A percentile compares a stretch with the other conserved stretches of the same genome.
Evolutionary conservation across 2,113 vertebrate genomes (phyloP).

Genomic region (Hyperopisus bebe): DNA sequence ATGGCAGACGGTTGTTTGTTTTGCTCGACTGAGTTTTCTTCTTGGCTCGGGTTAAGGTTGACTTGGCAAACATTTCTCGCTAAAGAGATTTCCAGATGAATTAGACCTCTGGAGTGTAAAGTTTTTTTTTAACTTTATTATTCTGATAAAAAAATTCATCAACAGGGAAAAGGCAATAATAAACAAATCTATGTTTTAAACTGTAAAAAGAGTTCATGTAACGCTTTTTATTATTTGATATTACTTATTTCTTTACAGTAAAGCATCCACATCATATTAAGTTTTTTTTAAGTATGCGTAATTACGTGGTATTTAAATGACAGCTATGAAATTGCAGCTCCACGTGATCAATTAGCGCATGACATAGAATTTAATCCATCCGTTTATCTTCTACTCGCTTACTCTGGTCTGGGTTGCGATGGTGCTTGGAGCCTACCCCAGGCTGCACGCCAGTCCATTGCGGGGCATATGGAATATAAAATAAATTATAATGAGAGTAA

Average conservation of each 20-base stretch:
- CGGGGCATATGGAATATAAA: not conserved
- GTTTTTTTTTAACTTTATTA: not conserved
- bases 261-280: not conserved
- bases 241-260: not conserved
- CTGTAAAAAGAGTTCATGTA: not conserved
- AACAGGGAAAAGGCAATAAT: not conserved
- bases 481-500: not conserved
- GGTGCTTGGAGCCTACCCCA: not conserved
- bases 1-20: constrained; percentile 20
- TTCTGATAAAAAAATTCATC: constrained; percentile 7
- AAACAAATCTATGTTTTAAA: not conserved
- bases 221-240: not conserved
- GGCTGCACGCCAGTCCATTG: not conserved
- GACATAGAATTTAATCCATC: not conserved
- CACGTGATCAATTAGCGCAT: not conserved
- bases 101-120: constrained; percentile 14
- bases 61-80: constrained; percentile 16
- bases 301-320: not conserved
- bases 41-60: constrained; percentile 15
- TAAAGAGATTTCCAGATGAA: constrained; percentile 11
- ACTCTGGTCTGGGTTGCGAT: not conserved
- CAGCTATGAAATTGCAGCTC: not conserved
- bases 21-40: constrained; percentile 16
- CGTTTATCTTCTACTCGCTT: not conserved
- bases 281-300: not conserved